Base-by-base conservation (phyloP, 2,113 vertebrate species). In the Pelodiscus sinensis region DNA sequence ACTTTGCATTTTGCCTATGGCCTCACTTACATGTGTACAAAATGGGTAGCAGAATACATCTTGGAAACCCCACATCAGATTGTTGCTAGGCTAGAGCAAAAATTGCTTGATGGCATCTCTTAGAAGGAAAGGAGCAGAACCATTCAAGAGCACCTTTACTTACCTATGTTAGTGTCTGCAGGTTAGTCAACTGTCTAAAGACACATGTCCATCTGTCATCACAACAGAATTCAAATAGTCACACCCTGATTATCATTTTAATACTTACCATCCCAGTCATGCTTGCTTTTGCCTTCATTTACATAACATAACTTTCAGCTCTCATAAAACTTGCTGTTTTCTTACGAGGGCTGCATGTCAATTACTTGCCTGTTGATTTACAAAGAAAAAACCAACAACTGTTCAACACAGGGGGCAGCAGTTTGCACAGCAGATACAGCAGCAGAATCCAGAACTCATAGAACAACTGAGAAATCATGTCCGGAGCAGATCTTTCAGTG, bases 401-500 rank as follows among this genome's bases (percentile, higher is more conserved):
- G 35, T 97, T 96, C 87, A 84, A 92, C 71, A 65, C 97, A 99
- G 99, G 86, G 99, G 99, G 35, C 99, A 99, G 95, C 99, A 99
- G 97, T 99, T 99, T 94, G 99, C 99, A 65, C 99, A 99, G 96
- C 99, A 99, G 98, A 99, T 99, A 96, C 99, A 99, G 97, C 99
- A 99, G 94, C 99, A 99, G 98, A 99, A 99, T 95, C 99, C 99
- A 2, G 99, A 99, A 97, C 98, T 99, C 88, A 99, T 99, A 88
- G 99, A 99, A 95, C 99, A 99, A 97, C 96, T 99, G 86, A 98
- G 99, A 96, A 99, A 99, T 96, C 99, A 99, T 90, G 99, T 99
- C 97, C 98, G 99, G 93, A 99, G 99, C 98, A 98, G 99, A 82
- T 99, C 99, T 6, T 99, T 99, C 97, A 99, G 99, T 90, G 98